These are phyloP conservation scores for Phengaris arion DNA, from an alignment of 2,888 invertebrate genomes.

Conservation along the genomic window DNA sequence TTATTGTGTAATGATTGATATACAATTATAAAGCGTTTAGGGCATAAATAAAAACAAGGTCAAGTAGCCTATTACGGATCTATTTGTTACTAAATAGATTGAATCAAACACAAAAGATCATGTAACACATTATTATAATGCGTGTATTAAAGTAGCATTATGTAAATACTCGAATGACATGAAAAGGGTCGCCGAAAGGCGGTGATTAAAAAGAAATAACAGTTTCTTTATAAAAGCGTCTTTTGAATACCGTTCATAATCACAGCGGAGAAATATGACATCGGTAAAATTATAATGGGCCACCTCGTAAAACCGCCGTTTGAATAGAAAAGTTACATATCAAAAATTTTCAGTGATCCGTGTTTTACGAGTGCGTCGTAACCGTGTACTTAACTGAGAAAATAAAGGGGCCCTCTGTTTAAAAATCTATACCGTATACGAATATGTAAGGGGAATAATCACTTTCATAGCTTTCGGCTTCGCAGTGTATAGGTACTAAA, in stretches of 20 bases:
- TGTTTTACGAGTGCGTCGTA: slow-evolving; percentile 77
- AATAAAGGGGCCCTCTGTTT: slow-evolving; percentile 65
- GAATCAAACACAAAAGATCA: not conserved
- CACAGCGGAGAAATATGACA: slow-evolving; percentile 68
- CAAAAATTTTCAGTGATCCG: slow-evolving; percentile 80
- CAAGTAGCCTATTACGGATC: not conserved
- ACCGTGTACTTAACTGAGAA: slow-evolving; percentile 74
- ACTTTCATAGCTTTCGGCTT: slow-evolving; percentile 33
- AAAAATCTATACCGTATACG: slow-evolving; percentile 54
- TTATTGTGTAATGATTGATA: too few species aligned
- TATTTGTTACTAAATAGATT: not conserved
- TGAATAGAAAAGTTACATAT: slow-evolving; percentile 79
- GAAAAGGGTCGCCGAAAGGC: slow-evolving; percentile 50
- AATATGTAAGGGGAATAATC: slow-evolving; percentile 53
- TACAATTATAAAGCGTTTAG: too few species aligned
- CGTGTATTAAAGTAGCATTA: slow-evolving; percentile 17
- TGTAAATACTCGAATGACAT: slow-evolving; percentile 18
- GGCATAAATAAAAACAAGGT: too few species aligned
- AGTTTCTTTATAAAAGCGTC: slow-evolving; percentile 61
- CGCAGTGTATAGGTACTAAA: slow-evolving; percentile 31
- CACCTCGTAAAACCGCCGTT: slow-evolving; percentile 72
- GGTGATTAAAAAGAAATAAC: slow-evolving; percentile 76
- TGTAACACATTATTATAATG: slow-evolving; percentile 4
- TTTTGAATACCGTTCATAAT: slow-evolving; percentile 71
- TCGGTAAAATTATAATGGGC: slow-evolving; percentile 76